Percentiles rank a stretch among this genome's conserved stretches.
These are phyloP conservation scores for Ascaphus truei DNA, from an alignment of 2,113 vertebrate genomes.

Conservation along the genomic window DNA sequence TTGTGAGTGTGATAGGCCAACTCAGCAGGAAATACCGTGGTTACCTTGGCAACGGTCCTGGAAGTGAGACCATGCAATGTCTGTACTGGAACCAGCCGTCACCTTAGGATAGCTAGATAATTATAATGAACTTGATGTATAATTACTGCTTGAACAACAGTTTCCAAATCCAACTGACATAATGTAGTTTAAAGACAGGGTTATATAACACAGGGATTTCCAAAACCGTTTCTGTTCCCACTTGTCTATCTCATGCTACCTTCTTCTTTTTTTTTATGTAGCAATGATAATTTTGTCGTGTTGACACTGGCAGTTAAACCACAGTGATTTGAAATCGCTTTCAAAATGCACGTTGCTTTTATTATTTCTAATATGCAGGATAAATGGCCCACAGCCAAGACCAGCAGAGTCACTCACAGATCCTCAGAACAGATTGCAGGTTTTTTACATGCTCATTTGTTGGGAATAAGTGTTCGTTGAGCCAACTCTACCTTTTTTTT, in stretches of 20 bases:
- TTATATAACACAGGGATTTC: not conserved
- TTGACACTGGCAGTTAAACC: slow-evolving; percentile 52
- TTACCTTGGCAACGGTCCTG: not conserved
- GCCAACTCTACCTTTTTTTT: no score
- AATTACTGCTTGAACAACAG: slow-evolving; percentile 41
- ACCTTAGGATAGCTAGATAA: slow-evolving; percentile 39
- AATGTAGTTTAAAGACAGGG: slow-evolving; percentile 32
- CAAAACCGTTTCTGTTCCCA: slow-evolving; percentile 34
- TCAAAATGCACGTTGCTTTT: slow-evolving; percentile 56
- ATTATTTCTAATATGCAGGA: slow-evolving; percentile 55
- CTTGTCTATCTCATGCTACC: slow-evolving; percentile 24
- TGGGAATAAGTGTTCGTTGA: no score
- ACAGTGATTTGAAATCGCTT: slow-evolving; percentile 41
- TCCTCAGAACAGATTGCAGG: no score
- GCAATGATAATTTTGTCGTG: slow-evolving; percentile 42
- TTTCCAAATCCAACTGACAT: slow-evolving; percentile 36
- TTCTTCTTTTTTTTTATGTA: not conserved
- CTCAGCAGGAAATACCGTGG: slow-evolving; percentile 17
- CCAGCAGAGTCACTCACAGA: no score
- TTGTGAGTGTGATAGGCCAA: no score
- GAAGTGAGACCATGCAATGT: slow-evolving; percentile 32
- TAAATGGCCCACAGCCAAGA: no score
- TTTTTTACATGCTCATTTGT: no score
- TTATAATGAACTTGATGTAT: slow-evolving; percentile 37
- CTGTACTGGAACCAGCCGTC: slow-evolving; percentile 33